Evolutionary conservation across 2,888 invertebrate species (phyloP).

Genomic region (Apocheima hispidaria): DNA sequence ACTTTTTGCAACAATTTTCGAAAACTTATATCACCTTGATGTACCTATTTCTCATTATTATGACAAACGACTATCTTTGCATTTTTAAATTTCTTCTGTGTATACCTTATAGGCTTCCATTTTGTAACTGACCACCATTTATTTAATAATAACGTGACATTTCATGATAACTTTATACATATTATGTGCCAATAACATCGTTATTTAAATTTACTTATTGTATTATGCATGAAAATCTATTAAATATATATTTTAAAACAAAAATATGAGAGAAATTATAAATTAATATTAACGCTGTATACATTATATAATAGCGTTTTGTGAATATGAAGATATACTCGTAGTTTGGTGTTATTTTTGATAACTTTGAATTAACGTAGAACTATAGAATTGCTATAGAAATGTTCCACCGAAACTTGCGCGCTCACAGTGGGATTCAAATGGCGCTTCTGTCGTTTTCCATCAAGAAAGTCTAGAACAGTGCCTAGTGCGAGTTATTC

Average conservation of each 20-base stretch:
- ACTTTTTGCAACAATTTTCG: constrained; percentile 7
- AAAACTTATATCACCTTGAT: not conserved
- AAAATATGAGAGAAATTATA: constrained; percentile 41
- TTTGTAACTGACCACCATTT: constrained; percentile 2
- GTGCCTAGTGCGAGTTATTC: too few species aligned
- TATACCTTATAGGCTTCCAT: not conserved
- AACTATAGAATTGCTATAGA: not conserved
- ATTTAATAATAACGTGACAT: not conserved
- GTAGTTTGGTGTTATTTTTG: constrained; percentile 38
- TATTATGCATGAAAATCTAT: constrained; percentile 27
- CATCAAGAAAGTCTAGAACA: too few species aligned
- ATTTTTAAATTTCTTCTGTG: not conserved
- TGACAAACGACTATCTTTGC: not conserved
- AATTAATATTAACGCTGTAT: constrained; percentile 7
- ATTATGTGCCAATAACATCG: constrained; percentile 39
- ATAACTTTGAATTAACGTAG: constrained; percentile 25
- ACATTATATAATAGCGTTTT: constrained; percentile 4
- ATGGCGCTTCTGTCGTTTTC: not conserved
- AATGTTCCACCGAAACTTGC: not conserved
- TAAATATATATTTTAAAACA: constrained; percentile 30
- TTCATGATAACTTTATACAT: constrained; percentile 2
- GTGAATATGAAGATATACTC: constrained; percentile 14
- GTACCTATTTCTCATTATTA: not conserved
- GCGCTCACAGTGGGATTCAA: not conserved
- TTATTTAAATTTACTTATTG: constrained; percentile 21